phyloP scores from a whole-genome alignment of 1,140 invertebrate genomes.

The Sitobion miscanthi region DNA sequence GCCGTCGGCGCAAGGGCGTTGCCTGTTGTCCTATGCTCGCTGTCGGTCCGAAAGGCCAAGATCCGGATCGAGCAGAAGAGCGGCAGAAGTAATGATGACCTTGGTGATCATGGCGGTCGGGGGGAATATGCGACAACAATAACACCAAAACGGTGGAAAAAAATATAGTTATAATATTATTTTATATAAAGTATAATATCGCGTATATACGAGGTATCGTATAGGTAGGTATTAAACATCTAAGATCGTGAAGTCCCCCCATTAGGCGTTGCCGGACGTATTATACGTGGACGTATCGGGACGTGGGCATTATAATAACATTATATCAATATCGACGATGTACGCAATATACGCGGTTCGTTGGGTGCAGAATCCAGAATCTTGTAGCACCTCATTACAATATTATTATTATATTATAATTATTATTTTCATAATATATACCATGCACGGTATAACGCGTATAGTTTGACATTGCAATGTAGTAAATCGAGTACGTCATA shows the following conservation, averaged over 20 bases:
- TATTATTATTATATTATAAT: too few relatives aligned
- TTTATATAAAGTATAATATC: background rate
- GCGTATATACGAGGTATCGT: background rate
- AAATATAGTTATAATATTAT: background rate
- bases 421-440: too few relatives aligned
- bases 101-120: background rate
- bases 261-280: conserved; percentile 32
- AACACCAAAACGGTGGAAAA: background rate
- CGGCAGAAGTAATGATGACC: background rate
- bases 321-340: background rate
- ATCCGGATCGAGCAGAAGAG: conserved; percentile 20
- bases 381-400: background rate
- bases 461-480: too few relatives aligned
- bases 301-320: background rate
- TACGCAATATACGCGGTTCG: background rate
- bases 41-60: conserved; percentile 31
- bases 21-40: background rate
- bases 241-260: background rate
- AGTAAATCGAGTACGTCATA: too few relatives aligned
- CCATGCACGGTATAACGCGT: too few relatives aligned
- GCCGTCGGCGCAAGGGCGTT: conserved; percentile 23
- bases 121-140: background rate
- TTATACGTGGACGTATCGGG: background rate
- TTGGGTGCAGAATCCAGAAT: background rate
- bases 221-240: background rate